Evolutionary conservation across 1,140 invertebrate genomes (phyloP).

Genomic region (Drosophila repletoides): DNA sequence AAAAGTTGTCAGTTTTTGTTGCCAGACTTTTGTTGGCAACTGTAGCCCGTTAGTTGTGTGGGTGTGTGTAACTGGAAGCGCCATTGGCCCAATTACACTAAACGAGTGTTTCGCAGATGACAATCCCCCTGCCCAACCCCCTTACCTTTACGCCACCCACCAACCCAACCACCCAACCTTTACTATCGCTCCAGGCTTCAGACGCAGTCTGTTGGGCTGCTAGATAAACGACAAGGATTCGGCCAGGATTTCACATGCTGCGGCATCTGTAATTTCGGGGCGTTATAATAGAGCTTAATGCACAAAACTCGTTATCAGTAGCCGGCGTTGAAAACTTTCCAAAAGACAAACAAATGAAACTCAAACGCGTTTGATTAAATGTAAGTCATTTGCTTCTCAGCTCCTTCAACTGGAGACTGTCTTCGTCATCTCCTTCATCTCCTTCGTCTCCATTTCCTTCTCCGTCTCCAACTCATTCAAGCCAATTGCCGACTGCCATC

Average conservation of each 20-base stretch:
- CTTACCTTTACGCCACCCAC: neutral
- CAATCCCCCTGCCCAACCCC: neutral
- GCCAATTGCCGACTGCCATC: conserved; percentile 39
- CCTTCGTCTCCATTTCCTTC: neutral
- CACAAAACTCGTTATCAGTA: conserved; percentile 75
- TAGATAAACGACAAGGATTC: conserved; percentile 76
- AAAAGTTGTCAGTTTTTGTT: conserved; percentile 76
- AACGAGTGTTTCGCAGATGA: conserved; percentile 74
- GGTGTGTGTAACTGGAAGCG: conserved; percentile 64
- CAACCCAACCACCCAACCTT: conserved; percentile 8
- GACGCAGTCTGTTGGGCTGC: conserved; percentile 45
- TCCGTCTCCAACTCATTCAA: neutral
- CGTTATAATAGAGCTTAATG: conserved; percentile 79
- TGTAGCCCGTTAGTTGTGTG: conserved; percentile 58
- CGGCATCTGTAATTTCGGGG: conserved; percentile 60
- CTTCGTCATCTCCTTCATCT: neutral
- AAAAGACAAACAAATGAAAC: conserved; percentile 64
- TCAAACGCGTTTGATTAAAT: conserved; percentile 72
- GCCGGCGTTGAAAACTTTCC: conserved; percentile 68
- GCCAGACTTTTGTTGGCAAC: conserved; percentile 52
- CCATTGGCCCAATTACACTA: conserved; percentile 80
- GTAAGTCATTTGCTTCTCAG: conserved; percentile 67
- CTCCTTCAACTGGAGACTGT: neutral
- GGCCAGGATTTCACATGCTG: conserved; percentile 40
- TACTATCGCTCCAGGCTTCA: conserved; percentile 15